Evolutionary conservation across 2,797 vertebrate species (phyloP).

Genomic region (Epinephelus malabaricus): DNA sequence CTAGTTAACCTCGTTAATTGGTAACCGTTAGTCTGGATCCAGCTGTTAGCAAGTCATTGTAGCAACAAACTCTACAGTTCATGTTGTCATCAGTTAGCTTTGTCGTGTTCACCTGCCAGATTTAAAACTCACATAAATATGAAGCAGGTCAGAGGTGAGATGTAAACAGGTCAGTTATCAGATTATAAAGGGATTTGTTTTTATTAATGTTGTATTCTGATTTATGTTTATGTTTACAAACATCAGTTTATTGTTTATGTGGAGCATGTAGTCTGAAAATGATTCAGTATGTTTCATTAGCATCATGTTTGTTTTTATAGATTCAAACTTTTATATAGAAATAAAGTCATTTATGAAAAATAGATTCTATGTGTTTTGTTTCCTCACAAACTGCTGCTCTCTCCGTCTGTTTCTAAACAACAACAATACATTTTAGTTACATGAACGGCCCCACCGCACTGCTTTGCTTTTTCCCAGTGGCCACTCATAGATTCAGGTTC

Average conservation of each 20-base stretch:
- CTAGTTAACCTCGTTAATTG: no score
- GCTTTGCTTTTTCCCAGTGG: no score
- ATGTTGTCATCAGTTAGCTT: no score
- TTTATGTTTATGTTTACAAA: slow-evolving; percentile 18
- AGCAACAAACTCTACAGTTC: no score
- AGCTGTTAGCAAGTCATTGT: no score
- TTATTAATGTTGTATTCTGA: slow-evolving; percentile 9
- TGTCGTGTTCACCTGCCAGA: no score
- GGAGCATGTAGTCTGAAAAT: background rate
- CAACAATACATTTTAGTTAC: no score
- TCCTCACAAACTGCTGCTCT: no score
- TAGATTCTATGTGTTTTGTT: background rate
- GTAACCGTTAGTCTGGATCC: no score
- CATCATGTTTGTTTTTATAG: slow-evolving; percentile 33
- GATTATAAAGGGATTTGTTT: slow-evolving; percentile 38
- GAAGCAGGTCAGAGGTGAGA: background rate
- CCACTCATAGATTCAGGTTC: no score
- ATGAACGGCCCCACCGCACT: no score
- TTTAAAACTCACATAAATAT: background rate
- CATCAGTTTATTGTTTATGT: background rate
- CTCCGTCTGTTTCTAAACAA: no score
- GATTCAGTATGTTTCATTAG: background rate
- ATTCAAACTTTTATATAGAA: slow-evolving; percentile 50
- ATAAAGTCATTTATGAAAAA: slow-evolving; percentile 35
- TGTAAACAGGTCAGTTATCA: background rate